Percentiles rank a stretch among this genome's conserved stretches.
Conservation (phyloP, 2,797 vertebrate genomes). For the Hybognathus amarus region DNA sequence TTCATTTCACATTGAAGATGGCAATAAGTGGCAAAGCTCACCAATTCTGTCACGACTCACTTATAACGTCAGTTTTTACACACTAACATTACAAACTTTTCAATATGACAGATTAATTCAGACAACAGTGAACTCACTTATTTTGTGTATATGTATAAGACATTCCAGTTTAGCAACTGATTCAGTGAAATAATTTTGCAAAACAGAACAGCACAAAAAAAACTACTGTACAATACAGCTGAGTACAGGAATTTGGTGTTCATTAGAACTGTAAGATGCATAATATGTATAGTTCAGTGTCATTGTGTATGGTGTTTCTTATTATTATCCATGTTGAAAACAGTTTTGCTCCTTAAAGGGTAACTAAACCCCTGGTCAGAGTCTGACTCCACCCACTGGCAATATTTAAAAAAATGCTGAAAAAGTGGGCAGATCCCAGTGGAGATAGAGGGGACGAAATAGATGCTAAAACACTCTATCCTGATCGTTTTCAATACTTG, state of each 20-base stretch:
- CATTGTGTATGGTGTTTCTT: neutral
- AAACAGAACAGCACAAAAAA: neutral
- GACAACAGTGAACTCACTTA: neutral
- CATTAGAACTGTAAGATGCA: neutral
- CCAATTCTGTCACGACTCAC: too few relatives aligned
- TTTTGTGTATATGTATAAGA: neutral
- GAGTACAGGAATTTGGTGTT: neutral
- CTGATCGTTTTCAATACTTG: too few relatives aligned
- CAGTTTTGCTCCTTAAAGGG: neutral
- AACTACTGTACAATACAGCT: neutral
- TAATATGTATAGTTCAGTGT: neutral
- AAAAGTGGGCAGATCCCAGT: too few relatives aligned
- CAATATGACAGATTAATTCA: neutral
- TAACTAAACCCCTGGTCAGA: too few relatives aligned
- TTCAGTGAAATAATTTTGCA: neutral
- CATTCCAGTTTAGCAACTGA: neutral
- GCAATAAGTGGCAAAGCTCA: neutral
- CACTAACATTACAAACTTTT: neutral
- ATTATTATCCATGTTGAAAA: neutral
- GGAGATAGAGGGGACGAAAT: too few relatives aligned
- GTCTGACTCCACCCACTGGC: too few relatives aligned
- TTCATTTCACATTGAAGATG: constrained; percentile 22
- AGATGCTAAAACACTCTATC: too few relatives aligned
- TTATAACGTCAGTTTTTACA: too few relatives aligned
- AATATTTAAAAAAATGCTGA: too few relatives aligned